phyloP scores from a whole-genome alignment of 2,888 invertebrate genomes.

The Pyralis farinalis region DNA sequence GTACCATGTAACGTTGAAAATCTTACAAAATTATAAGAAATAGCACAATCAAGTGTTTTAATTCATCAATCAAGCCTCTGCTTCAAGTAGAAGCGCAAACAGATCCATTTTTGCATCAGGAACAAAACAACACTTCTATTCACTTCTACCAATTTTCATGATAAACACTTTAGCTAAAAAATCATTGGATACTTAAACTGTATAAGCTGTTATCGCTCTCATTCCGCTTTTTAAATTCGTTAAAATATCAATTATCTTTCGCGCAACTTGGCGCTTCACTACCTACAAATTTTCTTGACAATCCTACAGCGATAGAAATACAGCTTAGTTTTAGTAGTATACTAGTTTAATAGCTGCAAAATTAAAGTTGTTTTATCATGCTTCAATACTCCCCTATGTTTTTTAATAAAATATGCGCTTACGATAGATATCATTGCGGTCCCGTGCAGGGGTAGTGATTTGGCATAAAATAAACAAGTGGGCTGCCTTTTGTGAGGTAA shows the following conservation, averaged over 20 bases:
- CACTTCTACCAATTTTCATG: background rate
- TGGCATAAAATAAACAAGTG: constrained; percentile 74
- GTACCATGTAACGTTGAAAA: no score
- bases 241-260: constrained; percentile 41
- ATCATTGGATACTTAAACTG: constrained; percentile 18
- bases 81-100: no score
- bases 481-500: constrained; percentile 62
- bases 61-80: no score
- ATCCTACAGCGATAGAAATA: background rate
- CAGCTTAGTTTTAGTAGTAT: constrained; percentile 9
- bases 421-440: constrained; percentile 66
- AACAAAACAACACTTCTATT: background rate
- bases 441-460: constrained; percentile 62
- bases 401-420: constrained; percentile 70
- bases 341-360: constrained; percentile 14
- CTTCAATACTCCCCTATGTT: constrained; percentile 51
- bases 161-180: background rate
- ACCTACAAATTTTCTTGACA: background rate
- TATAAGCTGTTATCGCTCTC: constrained; percentile 31
- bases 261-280: background rate
- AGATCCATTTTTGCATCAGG: no score
- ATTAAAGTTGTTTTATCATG: constrained; percentile 22
- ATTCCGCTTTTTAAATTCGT: constrained; percentile 31
- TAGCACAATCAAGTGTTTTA: no score
- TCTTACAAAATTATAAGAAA: no score